Conservation (phyloP, 37 sponge, comb jelly and placozoan genomes). For the Cladorhizidae sp. region DNA sequence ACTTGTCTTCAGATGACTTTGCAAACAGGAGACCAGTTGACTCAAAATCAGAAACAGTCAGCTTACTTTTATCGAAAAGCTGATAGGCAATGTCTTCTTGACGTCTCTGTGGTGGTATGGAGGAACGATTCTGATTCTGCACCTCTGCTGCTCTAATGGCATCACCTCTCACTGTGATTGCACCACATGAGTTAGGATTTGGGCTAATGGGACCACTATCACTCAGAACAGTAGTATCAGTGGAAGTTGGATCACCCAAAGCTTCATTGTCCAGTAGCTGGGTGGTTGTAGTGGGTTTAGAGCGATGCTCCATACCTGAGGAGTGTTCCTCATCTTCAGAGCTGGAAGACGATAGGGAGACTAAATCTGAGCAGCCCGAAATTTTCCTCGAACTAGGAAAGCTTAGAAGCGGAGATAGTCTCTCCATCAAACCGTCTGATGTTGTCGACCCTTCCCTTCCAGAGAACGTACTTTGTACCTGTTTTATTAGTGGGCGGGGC, state of each 20-base stretch:
- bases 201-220: no score
- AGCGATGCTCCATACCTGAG: background rate
- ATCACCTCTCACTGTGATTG: background rate
- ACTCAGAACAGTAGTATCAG: background rate
- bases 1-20: background rate
- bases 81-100: no score
- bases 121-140: background rate
- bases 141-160: no score
- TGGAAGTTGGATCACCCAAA: background rate
- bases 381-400: background rate
- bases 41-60: conserved; percentile 23
- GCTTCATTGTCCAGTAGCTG: background rate
- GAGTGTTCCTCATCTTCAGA: background rate
- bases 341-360: background rate
- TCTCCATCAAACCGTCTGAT: no score
- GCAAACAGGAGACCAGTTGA: conserved; percentile 53
- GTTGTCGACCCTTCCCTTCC: no score
- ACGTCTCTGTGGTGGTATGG: no score
- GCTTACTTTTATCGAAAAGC: conserved; percentile 1
- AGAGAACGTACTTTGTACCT: no score
- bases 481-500: no score
- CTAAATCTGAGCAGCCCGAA: background rate
- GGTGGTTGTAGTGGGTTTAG: background rate
- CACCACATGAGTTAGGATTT: background rate
- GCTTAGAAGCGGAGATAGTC: no score